These are phyloP conservation scores for Blastomussa wellsi DNA, from an alignment of 92 coral and sea anemone species.

Conservation along the genomic window DNA sequence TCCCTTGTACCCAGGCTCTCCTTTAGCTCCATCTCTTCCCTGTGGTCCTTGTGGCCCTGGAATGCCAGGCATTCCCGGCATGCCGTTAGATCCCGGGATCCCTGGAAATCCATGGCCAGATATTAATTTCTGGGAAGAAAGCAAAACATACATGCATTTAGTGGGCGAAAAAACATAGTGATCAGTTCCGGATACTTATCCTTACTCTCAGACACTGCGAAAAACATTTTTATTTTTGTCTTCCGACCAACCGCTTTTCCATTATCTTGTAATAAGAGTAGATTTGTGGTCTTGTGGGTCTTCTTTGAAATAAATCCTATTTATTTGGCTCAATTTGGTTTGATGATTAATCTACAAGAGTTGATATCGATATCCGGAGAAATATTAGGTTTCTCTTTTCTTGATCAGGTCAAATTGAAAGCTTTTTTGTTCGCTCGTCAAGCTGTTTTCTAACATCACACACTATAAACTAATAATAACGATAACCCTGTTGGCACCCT, in stretches of 20 bases:
- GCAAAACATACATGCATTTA: background rate
- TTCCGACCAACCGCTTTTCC: too few relatives aligned
- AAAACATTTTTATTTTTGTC: too few relatives aligned
- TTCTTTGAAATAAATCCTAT: too few relatives aligned
- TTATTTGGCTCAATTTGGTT: too few relatives aligned
- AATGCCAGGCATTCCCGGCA: slow-evolving; percentile 12
- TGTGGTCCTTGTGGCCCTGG: slow-evolving; percentile 6
- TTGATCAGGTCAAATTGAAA: background rate
- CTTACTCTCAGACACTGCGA: too few relatives aligned
- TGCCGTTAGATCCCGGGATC: background rate
- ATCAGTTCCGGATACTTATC: too few relatives aligned
- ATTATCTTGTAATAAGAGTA: too few relatives aligned
- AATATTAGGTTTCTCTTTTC: background rate
- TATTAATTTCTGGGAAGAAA: background rate
- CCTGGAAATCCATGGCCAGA: background rate
- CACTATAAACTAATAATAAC: too few relatives aligned
- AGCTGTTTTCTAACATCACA: too few relatives aligned
- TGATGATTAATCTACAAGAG: too few relatives aligned
- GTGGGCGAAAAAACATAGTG: background rate
- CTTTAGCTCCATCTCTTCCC: slow-evolving; percentile 2
- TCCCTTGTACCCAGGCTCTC: slow-evolving; percentile 4
- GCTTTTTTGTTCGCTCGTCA: background rate
- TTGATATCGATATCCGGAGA: background rate
- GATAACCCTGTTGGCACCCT: too few relatives aligned
- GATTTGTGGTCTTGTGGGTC: too few relatives aligned